Conservation (phyloP, 2,797 vertebrate species). For the Coilia nasus region DNA sequence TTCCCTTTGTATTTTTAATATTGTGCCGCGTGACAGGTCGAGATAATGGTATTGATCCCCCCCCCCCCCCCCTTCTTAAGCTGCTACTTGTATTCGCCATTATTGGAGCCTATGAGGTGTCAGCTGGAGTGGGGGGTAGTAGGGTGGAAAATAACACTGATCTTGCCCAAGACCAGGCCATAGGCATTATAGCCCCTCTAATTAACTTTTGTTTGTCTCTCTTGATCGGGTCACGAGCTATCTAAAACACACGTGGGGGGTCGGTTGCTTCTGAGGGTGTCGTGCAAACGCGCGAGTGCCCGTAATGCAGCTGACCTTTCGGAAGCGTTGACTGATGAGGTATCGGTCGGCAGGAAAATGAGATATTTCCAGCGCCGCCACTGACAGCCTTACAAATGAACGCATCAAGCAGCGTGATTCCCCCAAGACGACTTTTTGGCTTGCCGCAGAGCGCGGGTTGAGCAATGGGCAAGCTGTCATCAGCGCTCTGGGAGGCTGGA, state of each 20-base stretch:
- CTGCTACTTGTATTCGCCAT: background rate
- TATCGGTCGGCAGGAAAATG: slow-evolving; percentile 53
- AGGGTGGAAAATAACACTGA: background rate
- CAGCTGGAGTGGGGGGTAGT: background rate
- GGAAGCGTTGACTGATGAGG: slow-evolving; percentile 56
- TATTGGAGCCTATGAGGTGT: background rate
- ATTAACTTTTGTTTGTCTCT: slow-evolving; percentile 11
- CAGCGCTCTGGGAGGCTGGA: slow-evolving; percentile 36
- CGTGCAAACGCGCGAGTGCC: slow-evolving; percentile 36
- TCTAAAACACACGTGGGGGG: background rate
- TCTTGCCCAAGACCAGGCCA: background rate
- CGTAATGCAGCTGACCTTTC: slow-evolving; percentile 60
- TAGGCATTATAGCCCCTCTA: background rate
- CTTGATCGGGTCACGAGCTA: background rate
- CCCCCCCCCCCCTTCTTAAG: background rate
- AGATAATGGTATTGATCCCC: slow-evolving; percentile 16
- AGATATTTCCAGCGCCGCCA: slow-evolving; percentile 56
- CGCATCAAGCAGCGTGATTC: slow-evolving; percentile 50
- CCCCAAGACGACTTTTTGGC: slow-evolving; percentile 47
- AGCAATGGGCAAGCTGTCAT: slow-evolving; percentile 48
- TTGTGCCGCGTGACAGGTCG: background rate
- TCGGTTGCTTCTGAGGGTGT: slow-evolving; percentile 46
- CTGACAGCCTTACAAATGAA: slow-evolving; percentile 59
- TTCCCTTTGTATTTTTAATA: slow-evolving; percentile 19
- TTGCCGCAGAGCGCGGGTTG: slow-evolving; percentile 31